Conservation (phyloP, 23 tunicate genomes). For the Diplosoma virens region DNA sequence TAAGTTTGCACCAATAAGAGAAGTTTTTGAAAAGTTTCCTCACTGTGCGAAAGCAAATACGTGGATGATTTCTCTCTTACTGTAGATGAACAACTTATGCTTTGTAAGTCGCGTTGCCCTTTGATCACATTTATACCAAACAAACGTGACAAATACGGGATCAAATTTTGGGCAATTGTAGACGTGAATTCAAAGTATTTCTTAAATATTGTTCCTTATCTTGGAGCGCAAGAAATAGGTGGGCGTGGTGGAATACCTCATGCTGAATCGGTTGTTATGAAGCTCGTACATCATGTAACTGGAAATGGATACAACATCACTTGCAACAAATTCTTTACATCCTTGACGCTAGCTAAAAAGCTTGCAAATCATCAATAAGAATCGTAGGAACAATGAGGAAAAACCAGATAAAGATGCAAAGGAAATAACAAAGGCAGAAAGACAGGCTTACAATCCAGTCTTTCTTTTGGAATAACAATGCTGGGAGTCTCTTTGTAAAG, state of each 20-base stretch:
- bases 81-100: conserved; percentile 19
- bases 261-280: conserved; percentile 7
- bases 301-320: conserved; percentile 19
- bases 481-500: background rate
- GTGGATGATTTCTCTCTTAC: conserved; percentile 3
- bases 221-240: conserved; percentile 1
- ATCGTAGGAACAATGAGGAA: conserved; percentile 8
- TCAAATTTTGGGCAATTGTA: conserved; percentile 2
- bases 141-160: background rate
- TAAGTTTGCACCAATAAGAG: conserved; percentile 17
- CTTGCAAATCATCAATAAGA: background rate
- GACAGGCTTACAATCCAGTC: background rate
- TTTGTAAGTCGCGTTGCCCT: conserved; percentile 1
- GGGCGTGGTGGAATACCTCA: background rate
- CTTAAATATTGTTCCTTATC: background rate
- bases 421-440: conserved; percentile 15
- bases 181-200: conserved; percentile 7
- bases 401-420: background rate
- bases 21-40: background rate
- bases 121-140: conserved; percentile 2
- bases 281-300: background rate
- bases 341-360: background rate
- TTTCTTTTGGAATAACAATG: background rate
- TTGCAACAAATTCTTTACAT: conserved; percentile 4
- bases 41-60: conserved; percentile 12